Conservation (phyloP, 1,140 invertebrate genomes). For the Drosophila teissieri region DNA sequence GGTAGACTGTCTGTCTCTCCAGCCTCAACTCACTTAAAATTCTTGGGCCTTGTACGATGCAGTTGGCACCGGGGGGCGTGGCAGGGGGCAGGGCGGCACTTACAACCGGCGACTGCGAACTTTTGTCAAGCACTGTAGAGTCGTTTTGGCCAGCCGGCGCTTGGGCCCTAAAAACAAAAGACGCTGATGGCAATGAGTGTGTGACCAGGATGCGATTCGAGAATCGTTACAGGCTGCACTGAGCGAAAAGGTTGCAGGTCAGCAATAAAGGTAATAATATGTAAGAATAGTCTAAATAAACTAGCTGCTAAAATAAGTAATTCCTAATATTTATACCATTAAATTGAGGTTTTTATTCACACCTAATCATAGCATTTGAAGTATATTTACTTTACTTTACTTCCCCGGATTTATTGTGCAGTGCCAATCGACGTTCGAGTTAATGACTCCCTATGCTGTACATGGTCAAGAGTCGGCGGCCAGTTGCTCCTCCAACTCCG, state of each 20-base stretch:
- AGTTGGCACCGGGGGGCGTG: conserved; percentile 6
- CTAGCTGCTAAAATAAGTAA: too few relatives aligned
- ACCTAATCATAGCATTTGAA: too few relatives aligned
- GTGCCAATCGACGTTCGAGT: conserved; percentile 63
- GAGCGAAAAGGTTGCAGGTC: neutral
- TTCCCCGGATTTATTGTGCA: conserved; percentile 6
- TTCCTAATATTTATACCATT: too few relatives aligned
- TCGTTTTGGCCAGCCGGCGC: conserved; percentile 69
- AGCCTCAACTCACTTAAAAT: conserved; percentile 79
- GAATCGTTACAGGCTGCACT: conserved; percentile 4
- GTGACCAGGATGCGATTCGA: conserved; percentile 33
- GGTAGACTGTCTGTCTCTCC: conserved; percentile 60
- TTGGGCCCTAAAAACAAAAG: conserved; percentile 74
- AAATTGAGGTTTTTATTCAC: too few relatives aligned
- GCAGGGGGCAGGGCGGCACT: conserved; percentile 34
- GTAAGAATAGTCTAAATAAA: neutral
- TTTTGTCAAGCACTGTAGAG: conserved; percentile 81
- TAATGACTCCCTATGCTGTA: conserved; percentile 68
- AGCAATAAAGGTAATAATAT: too few relatives aligned
- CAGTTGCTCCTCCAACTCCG: conserved; percentile 25
- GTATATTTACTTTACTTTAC: too few relatives aligned
- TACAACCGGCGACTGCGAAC: conserved; percentile 53
- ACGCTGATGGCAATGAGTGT: conserved; percentile 59
- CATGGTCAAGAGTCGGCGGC: conserved; percentile 65
- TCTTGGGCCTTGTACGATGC: conserved; percentile 68